Base-by-base conservation (phyloP, 2,797 vertebrate species). In the Anniella stebbinsi region DNA sequence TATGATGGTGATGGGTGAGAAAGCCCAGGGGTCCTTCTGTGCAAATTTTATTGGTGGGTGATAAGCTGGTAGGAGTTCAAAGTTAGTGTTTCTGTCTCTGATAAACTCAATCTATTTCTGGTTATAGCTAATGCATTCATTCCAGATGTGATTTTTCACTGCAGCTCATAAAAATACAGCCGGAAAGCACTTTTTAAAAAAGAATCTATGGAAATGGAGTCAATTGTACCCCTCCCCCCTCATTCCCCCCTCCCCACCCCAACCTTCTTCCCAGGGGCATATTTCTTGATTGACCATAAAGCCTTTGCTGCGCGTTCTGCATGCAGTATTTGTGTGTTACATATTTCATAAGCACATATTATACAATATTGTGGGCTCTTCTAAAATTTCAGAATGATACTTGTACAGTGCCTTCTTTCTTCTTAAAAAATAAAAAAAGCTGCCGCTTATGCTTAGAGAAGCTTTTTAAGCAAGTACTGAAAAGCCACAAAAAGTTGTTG, bases 91-190 rank as follows among this genome's bases (percentile, higher is more conserved):
- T 57, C 77, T 80, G 38, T n/a, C 41, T 38, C 78, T 86, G 76
- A 48, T 2, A 13, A 30, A 81, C 41, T 82, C 41, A 51, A 21
- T 45, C 77, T 90, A 54, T 77, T 90, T 83, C n/a, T 90, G 60
- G 69, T 28, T 76, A 38, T 45, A 67, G 21, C 7, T 69, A 82
- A 57, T 36, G 21, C 60, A 81, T 90, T 77, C 45, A 83, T 83
- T 90, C 85, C 70, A 90, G 60, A 75, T 57, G 30, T 83, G 80
- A 88, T 88, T 88, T 88, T 75, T 89, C 70, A 66, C 41, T 28
- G 69, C 75, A 88, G 69, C 80, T 88, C 80, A 88, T 88, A 82
- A 83, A 90, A 66, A 87, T 77, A n/a, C 15, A 83, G 45, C 57
- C 28, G 33, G 45, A 57, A 87, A 83, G n/a, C 30, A n/a, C 30